phyloP scores from a whole-genome alignment of 2,888 invertebrate genomes.

The Stenodema calcarata region DNA sequence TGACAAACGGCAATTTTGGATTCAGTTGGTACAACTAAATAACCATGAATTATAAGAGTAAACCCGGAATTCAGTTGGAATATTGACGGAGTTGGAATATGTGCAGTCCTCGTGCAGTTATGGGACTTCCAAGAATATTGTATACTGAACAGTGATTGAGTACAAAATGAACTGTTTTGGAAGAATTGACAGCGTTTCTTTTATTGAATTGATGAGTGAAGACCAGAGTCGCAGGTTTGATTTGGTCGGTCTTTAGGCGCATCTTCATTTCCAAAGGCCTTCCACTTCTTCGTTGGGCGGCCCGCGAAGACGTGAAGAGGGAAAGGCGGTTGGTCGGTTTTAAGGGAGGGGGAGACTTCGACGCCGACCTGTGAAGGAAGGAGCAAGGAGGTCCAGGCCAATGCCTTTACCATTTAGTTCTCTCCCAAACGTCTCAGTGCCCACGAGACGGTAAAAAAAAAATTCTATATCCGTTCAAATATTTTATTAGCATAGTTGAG shows the following conservation, averaged over 20 bases:
- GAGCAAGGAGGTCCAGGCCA: slow-evolving; percentile 24
- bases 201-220: no score
- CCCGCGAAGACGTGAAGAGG: slow-evolving; percentile 3
- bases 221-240: background rate
- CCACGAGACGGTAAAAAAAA: slow-evolving; percentile 13
- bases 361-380: background rate
- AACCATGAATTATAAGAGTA: no score
- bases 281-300: background rate
- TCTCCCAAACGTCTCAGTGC: slow-evolving; percentile 19
- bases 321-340: background rate
- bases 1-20: no score
- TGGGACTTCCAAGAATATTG: no score
- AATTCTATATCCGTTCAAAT: background rate
- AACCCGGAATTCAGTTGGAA: no score
- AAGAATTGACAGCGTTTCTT: no score
- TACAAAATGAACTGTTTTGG: no score
- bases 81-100: no score
- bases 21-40: no score
- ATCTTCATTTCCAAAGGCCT: background rate
- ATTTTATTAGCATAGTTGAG: background rate
- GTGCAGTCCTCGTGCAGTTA: no score
- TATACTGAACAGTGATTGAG: no score
- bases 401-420: slow-evolving; percentile 15
- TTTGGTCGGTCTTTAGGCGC: background rate
- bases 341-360: background rate